Conservation (phyloP, 1,140 invertebrate species). For the Dinoponera quadriceps region DNA sequence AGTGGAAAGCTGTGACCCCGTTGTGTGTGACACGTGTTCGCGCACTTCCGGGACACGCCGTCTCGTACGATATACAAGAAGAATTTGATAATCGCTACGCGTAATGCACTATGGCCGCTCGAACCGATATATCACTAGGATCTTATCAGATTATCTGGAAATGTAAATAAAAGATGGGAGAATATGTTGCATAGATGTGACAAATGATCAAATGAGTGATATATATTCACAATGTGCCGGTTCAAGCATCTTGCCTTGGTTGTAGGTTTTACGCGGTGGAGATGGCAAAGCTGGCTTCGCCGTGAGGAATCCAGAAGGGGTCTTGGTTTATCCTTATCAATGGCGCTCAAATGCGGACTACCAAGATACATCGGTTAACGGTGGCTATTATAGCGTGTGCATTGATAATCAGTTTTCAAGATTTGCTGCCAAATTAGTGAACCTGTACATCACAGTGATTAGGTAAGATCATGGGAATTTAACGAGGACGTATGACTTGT, state of each 20-base stretch:
- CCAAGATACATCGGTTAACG: constrained; percentile 91
- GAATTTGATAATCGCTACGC: background rate
- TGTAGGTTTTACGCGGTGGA: constrained; percentile 93
- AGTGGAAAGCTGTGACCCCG: background rate
- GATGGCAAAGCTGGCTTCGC: constrained; percentile 97
- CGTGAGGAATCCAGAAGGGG: constrained; percentile 93
- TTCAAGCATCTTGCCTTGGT: constrained; percentile 6
- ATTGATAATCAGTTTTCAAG: constrained; percentile 97
- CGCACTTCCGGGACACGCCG: background rate
- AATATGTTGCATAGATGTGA: background rate
- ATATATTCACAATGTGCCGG: background rate
- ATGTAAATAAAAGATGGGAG: background rate
- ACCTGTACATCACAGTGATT: constrained; percentile 97
- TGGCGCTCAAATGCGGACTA: constrained; percentile 95
- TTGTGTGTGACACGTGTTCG: background rate
- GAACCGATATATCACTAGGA: background rate
- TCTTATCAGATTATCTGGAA: background rate
- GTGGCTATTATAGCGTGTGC: constrained; percentile 97
- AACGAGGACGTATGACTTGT: background rate
- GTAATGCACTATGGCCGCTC: no score
- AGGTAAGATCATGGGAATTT: constrained; percentile 84
- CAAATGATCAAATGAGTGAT: background rate
- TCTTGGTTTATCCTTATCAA: constrained; percentile 95
- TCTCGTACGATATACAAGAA: background rate
- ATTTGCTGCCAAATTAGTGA: constrained; percentile 96